Percentiles rank a stretch among this genome's conserved stretches.
Evolutionary conservation across 2,113 vertebrate genomes (phyloP).

Genomic region (Gasterosteus nipponicus): DNA sequence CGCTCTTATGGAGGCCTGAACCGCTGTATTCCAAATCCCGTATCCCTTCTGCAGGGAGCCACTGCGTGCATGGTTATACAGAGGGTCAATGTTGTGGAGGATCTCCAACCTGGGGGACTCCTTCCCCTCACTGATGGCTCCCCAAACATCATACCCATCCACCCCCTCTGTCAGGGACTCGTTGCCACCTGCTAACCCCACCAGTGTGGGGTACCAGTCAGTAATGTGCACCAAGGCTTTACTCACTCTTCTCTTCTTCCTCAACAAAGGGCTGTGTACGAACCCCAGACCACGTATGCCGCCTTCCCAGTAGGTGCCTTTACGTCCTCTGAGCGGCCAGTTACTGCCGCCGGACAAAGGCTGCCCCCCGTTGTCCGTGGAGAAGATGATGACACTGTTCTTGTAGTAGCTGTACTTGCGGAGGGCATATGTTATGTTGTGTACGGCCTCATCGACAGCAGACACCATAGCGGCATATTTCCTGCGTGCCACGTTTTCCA

Average conservation of each 20-base stretch:
- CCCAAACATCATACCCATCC: conserved; percentile 93
- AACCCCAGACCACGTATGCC: conserved; percentile 94
- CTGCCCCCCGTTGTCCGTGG: conserved; percentile 95
- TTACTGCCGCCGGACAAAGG: conserved; percentile 96
- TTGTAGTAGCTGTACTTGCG: conserved; percentile 95
- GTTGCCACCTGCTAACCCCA: conserved; percentile 89
- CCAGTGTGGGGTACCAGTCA: conserved; percentile 96
- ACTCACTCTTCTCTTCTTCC: conserved; percentile 87
- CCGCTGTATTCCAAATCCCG: conserved; percentile 93
- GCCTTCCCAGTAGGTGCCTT: conserved; percentile 98
- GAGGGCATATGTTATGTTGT: conserved; percentile 93
- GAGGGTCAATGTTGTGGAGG: conserved; percentile 95
- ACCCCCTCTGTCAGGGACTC: conserved; percentile 82
- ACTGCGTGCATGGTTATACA: conserved; percentile 89
- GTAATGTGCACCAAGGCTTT: conserved; percentile 93
- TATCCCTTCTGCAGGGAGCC: conserved; percentile 90
- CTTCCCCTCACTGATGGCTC: conserved; percentile 91
- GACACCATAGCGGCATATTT: conserved; percentile 97
- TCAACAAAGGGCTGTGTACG: conserved; percentile 94
- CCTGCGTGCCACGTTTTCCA: conserved; percentile 91
- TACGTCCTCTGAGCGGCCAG: conserved; percentile 95
- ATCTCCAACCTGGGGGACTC: conserved; percentile 91
- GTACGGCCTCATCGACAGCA: conserved; percentile 93
- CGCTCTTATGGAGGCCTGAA: conserved; percentile 92
- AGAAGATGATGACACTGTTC: conserved; percentile 94